Evolutionary conservation across 92 coral and sea anemone genomes (phyloP).

Genomic region (Nematostella vectensis): DNA sequence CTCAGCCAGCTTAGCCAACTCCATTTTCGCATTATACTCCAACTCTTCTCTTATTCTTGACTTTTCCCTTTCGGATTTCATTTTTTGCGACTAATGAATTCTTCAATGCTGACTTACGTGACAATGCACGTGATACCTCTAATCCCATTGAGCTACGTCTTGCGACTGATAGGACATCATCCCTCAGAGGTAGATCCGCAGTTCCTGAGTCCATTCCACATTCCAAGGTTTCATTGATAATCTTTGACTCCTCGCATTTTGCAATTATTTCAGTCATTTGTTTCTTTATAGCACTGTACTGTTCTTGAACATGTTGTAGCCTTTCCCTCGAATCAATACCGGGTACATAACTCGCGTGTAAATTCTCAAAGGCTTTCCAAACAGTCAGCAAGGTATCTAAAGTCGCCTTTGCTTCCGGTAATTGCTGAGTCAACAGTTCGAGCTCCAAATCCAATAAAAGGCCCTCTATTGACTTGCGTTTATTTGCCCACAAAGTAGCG

Average conservation of each 20-base stretch:
- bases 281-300: not conserved
- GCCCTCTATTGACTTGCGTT: not conserved
- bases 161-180: not conserved
- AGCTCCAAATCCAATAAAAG: not conserved
- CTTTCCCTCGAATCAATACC: not conserved
- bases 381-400: not conserved
- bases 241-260: not conserved
- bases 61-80: not conserved
- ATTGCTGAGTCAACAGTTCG: not conserved
- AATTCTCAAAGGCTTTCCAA: not conserved
- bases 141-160: not conserved
- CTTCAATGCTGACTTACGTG: not conserved
- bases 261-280: not conserved
- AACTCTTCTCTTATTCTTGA: conserved; percentile 5
- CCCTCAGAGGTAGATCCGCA: not conserved
- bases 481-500: not conserved
- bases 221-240: not conserved
- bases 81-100: not conserved
- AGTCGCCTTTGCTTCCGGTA: not conserved
- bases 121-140: not conserved
- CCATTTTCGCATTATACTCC: conserved; percentile 6
- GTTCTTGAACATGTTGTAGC: not conserved
- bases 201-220: not conserved
- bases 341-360: not conserved
- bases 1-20: conserved; percentile 12